A percentile compares a stretch with the other conserved stretches of the same genome.
These are phyloP conservation scores for Chionomys nivalis DNA, from an alignment of 2,113 vertebrate genomes.

Conservation along the genomic window DNA sequence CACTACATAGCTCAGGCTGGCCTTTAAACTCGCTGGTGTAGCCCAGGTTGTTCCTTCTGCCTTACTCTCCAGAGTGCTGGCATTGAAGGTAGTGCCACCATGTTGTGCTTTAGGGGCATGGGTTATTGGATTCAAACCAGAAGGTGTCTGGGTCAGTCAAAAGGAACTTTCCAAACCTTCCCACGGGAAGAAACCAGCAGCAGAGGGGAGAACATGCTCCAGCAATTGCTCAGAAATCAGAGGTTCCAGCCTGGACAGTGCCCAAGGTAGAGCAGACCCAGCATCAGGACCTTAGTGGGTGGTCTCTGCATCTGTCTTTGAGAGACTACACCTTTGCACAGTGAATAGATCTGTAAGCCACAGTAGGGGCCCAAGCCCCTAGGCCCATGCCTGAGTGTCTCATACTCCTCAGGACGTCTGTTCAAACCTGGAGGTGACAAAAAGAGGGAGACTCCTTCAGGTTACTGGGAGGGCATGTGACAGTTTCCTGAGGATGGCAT, in stretches of 20 bases:
- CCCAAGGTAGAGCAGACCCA: rapidly evolving
- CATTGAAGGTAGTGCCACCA: not conserved
- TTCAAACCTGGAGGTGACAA: not conserved
- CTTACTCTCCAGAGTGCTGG: not conserved
- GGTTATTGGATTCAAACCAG: slow-evolving; percentile 9
- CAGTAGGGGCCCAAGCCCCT: not conserved
- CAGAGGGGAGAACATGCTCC: not conserved
- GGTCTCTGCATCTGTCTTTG: rapidly evolving
- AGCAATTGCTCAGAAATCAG: not conserved
- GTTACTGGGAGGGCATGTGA: not conserved
- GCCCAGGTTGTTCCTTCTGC: not conserved
- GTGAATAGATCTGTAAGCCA: not conserved
- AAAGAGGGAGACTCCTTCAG: not conserved
- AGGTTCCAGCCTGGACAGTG: not conserved
- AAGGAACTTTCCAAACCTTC: slow-evolving; percentile 38
- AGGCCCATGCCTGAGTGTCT: not conserved
- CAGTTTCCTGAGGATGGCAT: not conserved
- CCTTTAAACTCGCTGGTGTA: not conserved
- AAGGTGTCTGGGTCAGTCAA: slow-evolving; percentile 8
- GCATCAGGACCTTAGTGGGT: not conserved
- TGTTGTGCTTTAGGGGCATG: not conserved
- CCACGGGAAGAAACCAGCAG: not conserved
- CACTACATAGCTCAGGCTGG: not conserved
- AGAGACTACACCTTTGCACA: not conserved
- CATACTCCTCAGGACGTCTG: not conserved